Percentiles rank a stretch among this genome's conserved stretches.
These are phyloP conservation scores for Drosophila simulans DNA, from an alignment of 1,140 invertebrate species.

Conservation along the genomic window DNA sequence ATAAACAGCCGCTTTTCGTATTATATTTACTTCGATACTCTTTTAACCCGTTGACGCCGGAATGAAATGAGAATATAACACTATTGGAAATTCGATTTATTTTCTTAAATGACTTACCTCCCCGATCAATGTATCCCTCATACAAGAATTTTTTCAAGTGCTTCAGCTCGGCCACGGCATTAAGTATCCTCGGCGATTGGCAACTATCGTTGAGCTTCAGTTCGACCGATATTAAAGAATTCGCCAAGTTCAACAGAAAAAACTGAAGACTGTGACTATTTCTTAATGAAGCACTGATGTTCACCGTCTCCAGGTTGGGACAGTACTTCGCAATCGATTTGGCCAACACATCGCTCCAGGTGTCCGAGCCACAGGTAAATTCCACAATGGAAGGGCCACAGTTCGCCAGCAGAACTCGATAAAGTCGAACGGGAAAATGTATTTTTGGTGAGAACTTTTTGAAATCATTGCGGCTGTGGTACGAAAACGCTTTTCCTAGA, in stretches of 20 bases:
- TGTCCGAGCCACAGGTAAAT: constrained; percentile 4
- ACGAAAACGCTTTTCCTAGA: constrained; percentile 12
- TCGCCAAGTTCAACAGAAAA: background rate
- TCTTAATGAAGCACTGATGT: constrained; percentile 1
- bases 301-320: constrained; percentile 6
- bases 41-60: background rate
- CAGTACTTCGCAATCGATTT: constrained; percentile 11
- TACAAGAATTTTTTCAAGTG: constrained; percentile 4
- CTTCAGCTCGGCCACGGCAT: constrained; percentile 5
- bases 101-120: background rate
- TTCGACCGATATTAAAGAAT: background rate
- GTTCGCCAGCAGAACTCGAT: constrained; percentile 2
- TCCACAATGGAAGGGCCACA: constrained; percentile 1
- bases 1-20: constrained; percentile 4
- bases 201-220: constrained; percentile 6
- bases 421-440: constrained; percentile 9
- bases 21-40: background rate
- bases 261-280: background rate
- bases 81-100: no score
- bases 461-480: constrained; percentile 13
- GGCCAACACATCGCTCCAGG: constrained; percentile 10
- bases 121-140: constrained; percentile 5
- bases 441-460: constrained; percentile 2
- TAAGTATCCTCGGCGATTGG: constrained; percentile 5
- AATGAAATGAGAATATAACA: background rate